Evolutionary conservation across 2,113 vertebrate genomes (phyloP).

Genomic region (Varanus salvator): DNA sequence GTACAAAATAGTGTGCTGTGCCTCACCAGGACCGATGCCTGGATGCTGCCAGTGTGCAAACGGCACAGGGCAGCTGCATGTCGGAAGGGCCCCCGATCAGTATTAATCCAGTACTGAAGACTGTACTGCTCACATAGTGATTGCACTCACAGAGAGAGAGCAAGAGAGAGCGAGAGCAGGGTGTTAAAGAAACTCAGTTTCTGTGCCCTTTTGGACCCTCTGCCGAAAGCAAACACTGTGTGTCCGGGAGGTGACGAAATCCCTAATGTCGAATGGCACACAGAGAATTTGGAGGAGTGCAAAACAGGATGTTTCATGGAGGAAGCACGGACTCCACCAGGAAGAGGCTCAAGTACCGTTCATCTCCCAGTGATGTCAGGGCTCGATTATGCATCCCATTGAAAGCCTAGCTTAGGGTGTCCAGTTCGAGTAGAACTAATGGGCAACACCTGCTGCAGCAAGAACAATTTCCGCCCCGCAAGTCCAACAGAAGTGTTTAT

Average conservation of each 20-base stretch:
- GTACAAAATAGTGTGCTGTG: neutral
- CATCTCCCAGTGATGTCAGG: slow-evolving; percentile 71
- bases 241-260: slow-evolving; percentile 58
- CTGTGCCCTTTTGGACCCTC: slow-evolving; percentile 50
- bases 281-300: slow-evolving; percentile 64
- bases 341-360: slow-evolving; percentile 70
- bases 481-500: slow-evolving; percentile 70
- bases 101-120: neutral
- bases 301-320: slow-evolving; percentile 72
- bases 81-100: neutral
- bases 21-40: neutral
- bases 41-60: neutral
- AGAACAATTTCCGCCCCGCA: slow-evolving; percentile 66
- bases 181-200: slow-evolving; percentile 19
- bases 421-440: slow-evolving; percentile 72
- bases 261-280: slow-evolving; percentile 58
- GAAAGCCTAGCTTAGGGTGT: slow-evolving; percentile 65
- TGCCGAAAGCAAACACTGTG: slow-evolving; percentile 54
- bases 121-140: slow-evolving; percentile 23
- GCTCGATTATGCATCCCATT: slow-evolving; percentile 68
- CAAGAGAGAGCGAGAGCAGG: too few species aligned
- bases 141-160: slow-evolving; percentile 6
- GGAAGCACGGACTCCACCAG: slow-evolving; percentile 67
- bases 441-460: slow-evolving; percentile 67
- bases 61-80: neutral